phyloP scores from a whole-genome alignment of 2,888 invertebrate species.

The Amphipyra tragopoginis region DNA sequence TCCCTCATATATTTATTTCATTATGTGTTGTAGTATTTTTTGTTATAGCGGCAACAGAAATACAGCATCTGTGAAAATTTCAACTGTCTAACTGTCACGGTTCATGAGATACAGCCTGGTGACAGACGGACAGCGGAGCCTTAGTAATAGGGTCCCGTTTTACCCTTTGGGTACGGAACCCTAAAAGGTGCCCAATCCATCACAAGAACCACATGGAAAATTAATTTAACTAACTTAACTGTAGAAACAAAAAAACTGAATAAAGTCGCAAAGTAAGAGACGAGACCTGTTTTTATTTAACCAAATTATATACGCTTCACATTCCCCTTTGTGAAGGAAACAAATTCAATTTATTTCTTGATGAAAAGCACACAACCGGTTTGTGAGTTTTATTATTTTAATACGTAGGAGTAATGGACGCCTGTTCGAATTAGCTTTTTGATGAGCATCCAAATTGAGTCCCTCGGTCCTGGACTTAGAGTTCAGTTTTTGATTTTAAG shows the following conservation, averaged over 20 bases:
- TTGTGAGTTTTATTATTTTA: constrained; percentile 36
- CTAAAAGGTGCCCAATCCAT: too few relatives aligned
- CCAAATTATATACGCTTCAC: constrained; percentile 28
- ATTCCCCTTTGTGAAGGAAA: constrained; percentile 38
- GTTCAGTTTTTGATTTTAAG: constrained; percentile 1
- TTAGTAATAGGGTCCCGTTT: too few relatives aligned
- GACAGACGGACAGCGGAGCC: too few relatives aligned
- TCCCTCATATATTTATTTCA: too few relatives aligned
- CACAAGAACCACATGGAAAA: not conserved
- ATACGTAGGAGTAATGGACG: constrained; percentile 38
- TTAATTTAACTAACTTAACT: constrained; percentile 5
- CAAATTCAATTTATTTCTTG: constrained; percentile 46
- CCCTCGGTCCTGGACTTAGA: not conserved
- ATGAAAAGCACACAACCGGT: constrained; percentile 42
- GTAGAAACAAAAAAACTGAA: constrained; percentile 10
- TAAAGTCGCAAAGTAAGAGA: constrained; percentile 17
- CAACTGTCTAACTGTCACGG: too few relatives aligned
- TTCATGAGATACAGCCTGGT: too few relatives aligned
- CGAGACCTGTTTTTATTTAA: constrained; percentile 31
- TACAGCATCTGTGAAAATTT: too few relatives aligned
- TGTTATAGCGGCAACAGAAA: too few relatives aligned
- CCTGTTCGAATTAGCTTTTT: constrained; percentile 29
- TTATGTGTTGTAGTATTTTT: too few relatives aligned
- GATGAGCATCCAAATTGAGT: constrained; percentile 1
- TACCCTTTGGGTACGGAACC: too few relatives aligned